These are phyloP conservation scores for Philantomba maxwellii DNA, from an alignment of 2,113 vertebrate species.

Conservation along the genomic window DNA sequence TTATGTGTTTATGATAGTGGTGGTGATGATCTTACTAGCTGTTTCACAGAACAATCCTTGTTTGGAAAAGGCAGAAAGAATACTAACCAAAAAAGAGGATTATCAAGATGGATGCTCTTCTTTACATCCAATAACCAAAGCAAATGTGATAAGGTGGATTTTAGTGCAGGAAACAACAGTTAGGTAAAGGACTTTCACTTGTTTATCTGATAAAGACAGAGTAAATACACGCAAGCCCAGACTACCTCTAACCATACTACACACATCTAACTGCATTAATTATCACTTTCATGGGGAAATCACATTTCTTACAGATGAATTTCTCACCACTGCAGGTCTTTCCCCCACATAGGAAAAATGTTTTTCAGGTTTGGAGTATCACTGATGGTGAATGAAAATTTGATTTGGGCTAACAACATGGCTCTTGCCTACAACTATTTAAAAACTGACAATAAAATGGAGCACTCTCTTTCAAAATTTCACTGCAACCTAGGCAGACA, in stretches of 20 bases:
- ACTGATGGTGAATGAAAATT: not conserved
- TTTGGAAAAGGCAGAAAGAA: not conserved
- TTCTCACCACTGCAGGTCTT: not conserved
- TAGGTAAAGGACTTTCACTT: not conserved
- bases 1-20: not conserved
- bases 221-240: not conserved
- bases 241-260: not conserved
- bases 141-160: not conserved
- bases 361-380: not conserved
- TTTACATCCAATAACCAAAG: not conserved
- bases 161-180: not conserved
- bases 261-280: not conserved
- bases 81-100: not conserved
- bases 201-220: slow-evolving; percentile 43
- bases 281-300: not conserved
- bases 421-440: not conserved
- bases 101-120: not conserved
- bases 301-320: not conserved
- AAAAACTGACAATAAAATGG: not conserved
- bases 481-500: not conserved
- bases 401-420: not conserved
- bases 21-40: not conserved
- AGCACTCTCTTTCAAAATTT: not conserved
- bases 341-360: not conserved
- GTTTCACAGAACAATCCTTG: not conserved